These are phyloP conservation scores for Atta texana DNA, from an alignment of 1,140 invertebrate genomes.

Conservation along the genomic window DNA sequence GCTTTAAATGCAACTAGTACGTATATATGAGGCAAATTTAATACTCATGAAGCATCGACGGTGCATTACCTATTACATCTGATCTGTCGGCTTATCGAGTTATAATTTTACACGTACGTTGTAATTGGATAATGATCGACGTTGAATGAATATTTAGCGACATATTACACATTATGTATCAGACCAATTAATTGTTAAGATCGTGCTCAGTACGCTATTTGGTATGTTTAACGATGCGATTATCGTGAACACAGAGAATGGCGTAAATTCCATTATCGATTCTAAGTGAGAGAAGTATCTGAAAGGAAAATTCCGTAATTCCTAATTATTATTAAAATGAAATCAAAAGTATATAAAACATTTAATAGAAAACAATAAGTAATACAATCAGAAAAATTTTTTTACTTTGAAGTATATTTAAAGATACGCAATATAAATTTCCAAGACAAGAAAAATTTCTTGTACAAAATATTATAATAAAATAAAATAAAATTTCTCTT, in stretches of 20 bases:
- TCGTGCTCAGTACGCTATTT: not conserved
- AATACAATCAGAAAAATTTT: not conserved
- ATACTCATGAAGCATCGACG: constrained; percentile 1
- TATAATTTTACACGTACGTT: constrained; percentile 47
- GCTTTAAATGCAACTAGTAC: constrained; percentile 9
- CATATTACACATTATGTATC: constrained; percentile 42
- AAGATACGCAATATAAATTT: not conserved
- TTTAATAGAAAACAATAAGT: not conserved
- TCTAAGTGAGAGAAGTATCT: not conserved
- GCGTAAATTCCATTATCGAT: constrained; percentile 25
- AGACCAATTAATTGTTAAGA: constrained; percentile 44
- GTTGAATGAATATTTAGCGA: constrained; percentile 32
- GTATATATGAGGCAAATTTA: constrained; percentile 10
- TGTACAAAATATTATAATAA: not conserved
- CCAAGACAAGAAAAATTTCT: not conserved
- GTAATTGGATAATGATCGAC: constrained; percentile 39
- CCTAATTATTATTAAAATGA: not conserved
- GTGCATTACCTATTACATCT: constrained; percentile 39
- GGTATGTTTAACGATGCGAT: constrained; percentile 23
- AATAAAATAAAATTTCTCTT: not conserved
- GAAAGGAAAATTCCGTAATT: not conserved
- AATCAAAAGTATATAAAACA: constrained; percentile 20
- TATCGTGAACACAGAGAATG: constrained; percentile 18
- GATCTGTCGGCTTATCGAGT: constrained; percentile 48
- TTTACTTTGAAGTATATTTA: not conserved